Conservation (phyloP, 2,113 vertebrate genomes). For the Engraulis encrasicolus region DNA sequence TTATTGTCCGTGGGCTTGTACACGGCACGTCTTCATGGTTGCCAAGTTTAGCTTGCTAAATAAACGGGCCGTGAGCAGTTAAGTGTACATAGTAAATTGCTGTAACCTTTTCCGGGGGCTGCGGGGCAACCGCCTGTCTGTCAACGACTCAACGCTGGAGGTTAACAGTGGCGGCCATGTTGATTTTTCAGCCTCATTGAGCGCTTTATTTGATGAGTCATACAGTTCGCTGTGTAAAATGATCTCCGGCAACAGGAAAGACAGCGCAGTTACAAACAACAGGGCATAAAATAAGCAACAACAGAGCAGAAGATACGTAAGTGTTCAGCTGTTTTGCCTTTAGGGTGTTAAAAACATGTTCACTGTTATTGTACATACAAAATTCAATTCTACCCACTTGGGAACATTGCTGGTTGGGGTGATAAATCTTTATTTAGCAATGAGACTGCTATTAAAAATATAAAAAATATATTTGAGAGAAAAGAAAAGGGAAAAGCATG, state of each 20-base stretch:
- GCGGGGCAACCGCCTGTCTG: conserved; percentile 10
- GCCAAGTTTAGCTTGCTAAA: conserved; percentile 6
- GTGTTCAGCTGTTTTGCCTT: no score
- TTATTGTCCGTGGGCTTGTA: background rate
- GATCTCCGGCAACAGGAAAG: conserved; percentile 29
- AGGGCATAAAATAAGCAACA: background rate
- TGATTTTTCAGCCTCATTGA: conserved; percentile 39
- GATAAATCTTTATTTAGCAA: no score
- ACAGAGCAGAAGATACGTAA: no score
- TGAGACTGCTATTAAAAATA: no score
- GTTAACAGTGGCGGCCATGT: conserved; percentile 33
- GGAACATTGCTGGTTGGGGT: no score
- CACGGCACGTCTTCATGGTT: conserved; percentile 21
- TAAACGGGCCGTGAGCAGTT: background rate
- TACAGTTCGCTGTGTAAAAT: conserved; percentile 31
- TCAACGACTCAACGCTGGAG: conserved; percentile 30
- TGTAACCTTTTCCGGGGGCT: conserved; percentile 23
- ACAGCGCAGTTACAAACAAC: conserved; percentile 29
- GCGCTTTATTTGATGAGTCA: conserved; percentile 44
- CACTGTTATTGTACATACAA: no score
- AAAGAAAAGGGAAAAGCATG: no score
- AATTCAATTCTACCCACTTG: no score
- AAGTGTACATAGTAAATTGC: conserved; percentile 21
- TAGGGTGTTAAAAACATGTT: no score
- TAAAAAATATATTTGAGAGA: no score